These are phyloP conservation scores for Pangasius djambal DNA, from an alignment of 2,797 vertebrate species.

Conservation along the genomic window DNA sequence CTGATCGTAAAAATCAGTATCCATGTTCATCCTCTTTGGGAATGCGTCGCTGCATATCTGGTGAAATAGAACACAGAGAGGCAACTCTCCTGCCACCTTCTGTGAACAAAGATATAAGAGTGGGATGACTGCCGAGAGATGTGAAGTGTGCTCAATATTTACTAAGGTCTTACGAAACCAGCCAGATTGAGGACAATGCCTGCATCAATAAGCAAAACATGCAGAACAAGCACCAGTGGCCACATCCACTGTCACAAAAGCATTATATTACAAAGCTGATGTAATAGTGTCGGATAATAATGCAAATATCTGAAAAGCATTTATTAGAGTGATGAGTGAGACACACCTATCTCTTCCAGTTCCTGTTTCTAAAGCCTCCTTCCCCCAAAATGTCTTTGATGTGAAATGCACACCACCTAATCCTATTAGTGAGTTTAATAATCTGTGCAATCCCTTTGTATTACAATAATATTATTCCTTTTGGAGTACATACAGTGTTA, in stretches of 20 bases:
- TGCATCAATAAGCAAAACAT: slow-evolving; percentile 48
- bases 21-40: slow-evolving; percentile 40
- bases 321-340: slow-evolving; percentile 25
- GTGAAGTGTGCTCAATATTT: slow-evolving; percentile 43
- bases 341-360: slow-evolving; percentile 30
- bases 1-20: slow-evolving; percentile 37
- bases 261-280: slow-evolving; percentile 21
- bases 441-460: slow-evolving; percentile 48
- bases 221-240: slow-evolving; percentile 31
- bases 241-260: slow-evolving; percentile 5
- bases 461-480: slow-evolving; percentile 52
- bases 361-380: slow-evolving; percentile 43
- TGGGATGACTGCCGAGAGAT: slow-evolving; percentile 37
- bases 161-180: slow-evolving; percentile 43
- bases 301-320: slow-evolving; percentile 25
- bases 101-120: slow-evolving; percentile 44
- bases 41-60: slow-evolving; percentile 39
- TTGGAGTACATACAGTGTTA: slow-evolving; percentile 20
- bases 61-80: slow-evolving; percentile 44
- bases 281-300: slow-evolving; percentile 26
- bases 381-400: slow-evolving; percentile 24
- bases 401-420: slow-evolving; percentile 53
- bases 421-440: slow-evolving; percentile 56
- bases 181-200: slow-evolving; percentile 39
- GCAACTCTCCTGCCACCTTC: slow-evolving; percentile 44